Evolutionary conservation across 2,113 vertebrate genomes (phyloP), one percentile per base, ranked within the genome.

Genomic region (Mungos mungo): DNA sequence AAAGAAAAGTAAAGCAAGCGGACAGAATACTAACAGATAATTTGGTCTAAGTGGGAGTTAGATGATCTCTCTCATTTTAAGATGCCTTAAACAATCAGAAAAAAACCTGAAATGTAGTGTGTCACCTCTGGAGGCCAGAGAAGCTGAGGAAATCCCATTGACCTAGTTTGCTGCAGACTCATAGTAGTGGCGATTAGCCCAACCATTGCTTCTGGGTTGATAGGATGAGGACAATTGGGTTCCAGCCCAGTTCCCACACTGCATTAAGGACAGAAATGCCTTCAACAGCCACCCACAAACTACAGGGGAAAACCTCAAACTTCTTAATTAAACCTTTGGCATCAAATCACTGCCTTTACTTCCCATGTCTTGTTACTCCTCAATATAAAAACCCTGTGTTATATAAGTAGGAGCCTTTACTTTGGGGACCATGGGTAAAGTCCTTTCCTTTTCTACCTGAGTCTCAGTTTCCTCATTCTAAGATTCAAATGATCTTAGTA

Each of bases 201-300:
- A 84, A 50, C 35, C 27, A 90, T 45, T n/a, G 60, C 91, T 97
- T 90, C 8, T 66, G 38, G 69, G 76, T 84, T 84, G 85, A 84
- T 80, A 84, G 86, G 89, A 90, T 93, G 93, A 96, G 45, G 87
- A 88, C 76, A 97, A 85, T 11, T 92, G 93, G 77, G 83, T 96
- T 97, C 90, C 95, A 97, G 80, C 41, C 96, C 96, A 96, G 71
- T 96, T 98, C 94, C 88, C 93, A 90, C 81, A 94, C 10, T 9
- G 54, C 80, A 97, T 96, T 97, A 96, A 96, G 65, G 10, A 93
- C 35, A 89, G 88, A 87, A 95, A 83, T 94, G n/a, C 83, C 79
- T 96, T 97, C 35, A 47, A 87, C 84, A 97, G 83, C 83, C 81
- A 96, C 93, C 93, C 88, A 97, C 90, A 14, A 54, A 47, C 10